Conservation (phyloP, 2,797 vertebrate species). For the Poecilia wingei region DNA sequence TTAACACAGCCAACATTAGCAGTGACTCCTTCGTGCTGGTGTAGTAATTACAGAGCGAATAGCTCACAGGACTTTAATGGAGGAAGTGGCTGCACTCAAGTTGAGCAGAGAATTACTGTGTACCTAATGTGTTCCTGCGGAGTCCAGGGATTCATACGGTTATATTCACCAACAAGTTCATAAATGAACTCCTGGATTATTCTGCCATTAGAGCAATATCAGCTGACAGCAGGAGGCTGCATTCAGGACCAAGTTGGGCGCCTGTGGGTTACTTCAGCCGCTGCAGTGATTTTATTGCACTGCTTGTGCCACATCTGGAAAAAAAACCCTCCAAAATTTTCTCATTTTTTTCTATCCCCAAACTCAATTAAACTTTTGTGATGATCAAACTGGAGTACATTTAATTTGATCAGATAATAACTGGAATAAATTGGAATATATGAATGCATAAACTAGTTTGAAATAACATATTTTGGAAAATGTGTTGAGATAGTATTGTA, state of each 20-base stretch:
- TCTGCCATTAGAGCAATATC: slow-evolving; percentile 33
- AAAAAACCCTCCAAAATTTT: background rate
- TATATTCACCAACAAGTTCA: slow-evolving; percentile 27
- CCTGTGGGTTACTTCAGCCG: slow-evolving; percentile 1
- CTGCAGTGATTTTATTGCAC: background rate
- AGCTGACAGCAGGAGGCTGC: slow-evolving; percentile 24
- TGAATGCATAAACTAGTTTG: no score
- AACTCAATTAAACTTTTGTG: background rate
- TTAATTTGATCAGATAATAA: no score
- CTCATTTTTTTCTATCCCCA: background rate
- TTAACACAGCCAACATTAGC: slow-evolving; percentile 46
- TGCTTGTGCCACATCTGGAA: background rate
- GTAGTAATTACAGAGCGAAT: slow-evolving; percentile 63
- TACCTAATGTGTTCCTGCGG: slow-evolving; percentile 38
- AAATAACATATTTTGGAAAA: no score
- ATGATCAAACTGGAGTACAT: no score
- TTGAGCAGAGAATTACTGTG: slow-evolving; percentile 51
- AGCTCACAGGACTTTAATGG: slow-evolving; percentile 60
- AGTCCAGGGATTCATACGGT: slow-evolving; percentile 40
- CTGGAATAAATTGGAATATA: no score
- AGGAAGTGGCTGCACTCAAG: slow-evolving; percentile 49
- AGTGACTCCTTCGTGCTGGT: slow-evolving; percentile 30
- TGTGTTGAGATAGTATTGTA: background rate
- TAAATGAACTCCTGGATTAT: slow-evolving; percentile 51
- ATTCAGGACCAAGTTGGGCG: background rate